Percentiles rank a stretch among this genome's conserved stretches.
phyloP scores from a whole-genome alignment of 2,888 invertebrate genomes.

The Papilio gigon region DNA sequence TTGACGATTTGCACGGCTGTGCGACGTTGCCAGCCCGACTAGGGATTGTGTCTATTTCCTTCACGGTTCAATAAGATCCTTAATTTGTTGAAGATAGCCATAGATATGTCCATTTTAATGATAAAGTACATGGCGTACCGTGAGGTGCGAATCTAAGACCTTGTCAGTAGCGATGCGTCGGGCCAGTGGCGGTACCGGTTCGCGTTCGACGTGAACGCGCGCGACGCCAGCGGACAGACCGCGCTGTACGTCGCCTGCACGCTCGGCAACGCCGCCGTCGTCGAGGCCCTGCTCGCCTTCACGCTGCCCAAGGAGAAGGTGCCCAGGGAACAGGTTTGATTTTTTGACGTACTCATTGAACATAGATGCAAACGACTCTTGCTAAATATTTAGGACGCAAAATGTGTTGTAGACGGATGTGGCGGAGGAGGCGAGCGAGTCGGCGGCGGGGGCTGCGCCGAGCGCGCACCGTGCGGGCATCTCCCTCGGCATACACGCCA shows the following conservation, averaged over 20 bases:
- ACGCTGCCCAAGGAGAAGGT: slow-evolving; percentile 46
- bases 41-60: too few relatives aligned
- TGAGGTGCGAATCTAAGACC: not conserved
- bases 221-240: slow-evolving; percentile 94
- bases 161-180: slow-evolving; percentile 83
- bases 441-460: slow-evolving; percentile 63
- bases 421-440: slow-evolving; percentile 40
- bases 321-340: slow-evolving; percentile 38
- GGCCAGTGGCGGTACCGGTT: slow-evolving; percentile 91
- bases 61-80: too few relatives aligned
- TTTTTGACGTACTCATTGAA: not conserved
- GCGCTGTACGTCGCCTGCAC: slow-evolving; percentile 94
- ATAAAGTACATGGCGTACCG: not conserved
- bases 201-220: slow-evolving; percentile 96
- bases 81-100: too few relatives aligned
- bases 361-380: not conserved
- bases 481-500: slow-evolving; percentile 93
- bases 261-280: slow-evolving; percentile 89
- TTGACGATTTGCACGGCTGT: too few relatives aligned
- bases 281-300: slow-evolving; percentile 85
- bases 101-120: too few relatives aligned
- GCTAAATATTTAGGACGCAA: not conserved
- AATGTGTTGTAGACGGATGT: slow-evolving; percentile 41
- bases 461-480: slow-evolving; percentile 87
- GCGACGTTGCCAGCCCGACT: too few relatives aligned